Percentiles rank a stretch among this genome's conserved stretches.
Conservation (phyloP, 1,140 invertebrate genomes). For the Idris sp. region DNA sequence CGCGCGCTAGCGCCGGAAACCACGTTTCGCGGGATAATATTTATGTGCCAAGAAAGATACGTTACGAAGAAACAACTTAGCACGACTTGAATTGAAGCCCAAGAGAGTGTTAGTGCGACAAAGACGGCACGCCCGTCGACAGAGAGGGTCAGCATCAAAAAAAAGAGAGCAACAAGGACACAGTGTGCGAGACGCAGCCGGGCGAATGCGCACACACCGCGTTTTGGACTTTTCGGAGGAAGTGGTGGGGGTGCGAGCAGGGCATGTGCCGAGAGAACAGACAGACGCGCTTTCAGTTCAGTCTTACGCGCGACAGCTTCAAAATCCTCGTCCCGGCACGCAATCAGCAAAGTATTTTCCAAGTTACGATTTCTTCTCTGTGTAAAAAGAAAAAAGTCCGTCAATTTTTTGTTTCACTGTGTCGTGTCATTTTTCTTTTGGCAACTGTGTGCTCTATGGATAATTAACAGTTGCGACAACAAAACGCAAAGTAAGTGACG, state of each 20-base stretch:
- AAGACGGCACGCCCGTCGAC: too few relatives aligned
- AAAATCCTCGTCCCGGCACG: slow-evolving; percentile 43
- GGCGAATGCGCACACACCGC: slow-evolving; percentile 13
- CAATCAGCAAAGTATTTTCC: slow-evolving; percentile 6
- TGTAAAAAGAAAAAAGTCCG: too few relatives aligned
- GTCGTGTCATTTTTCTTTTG: slow-evolving; percentile 16
- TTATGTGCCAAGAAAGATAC: slow-evolving; percentile 43
- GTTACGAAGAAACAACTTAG: slow-evolving; percentile 38
- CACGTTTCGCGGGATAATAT: slow-evolving; percentile 47
- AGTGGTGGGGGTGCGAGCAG: slow-evolving; percentile 38
- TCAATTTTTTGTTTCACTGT: neutral
- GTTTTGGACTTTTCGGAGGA: slow-evolving; percentile 43
- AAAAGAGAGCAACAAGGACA: too few relatives aligned
- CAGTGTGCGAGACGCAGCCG: neutral
- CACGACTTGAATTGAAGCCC: too few relatives aligned
- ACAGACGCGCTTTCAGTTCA: slow-evolving; percentile 46
- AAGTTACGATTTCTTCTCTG: slow-evolving; percentile 7
- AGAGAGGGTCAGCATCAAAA: too few relatives aligned
- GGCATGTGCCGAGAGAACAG: slow-evolving; percentile 38
- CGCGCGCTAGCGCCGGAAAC: slow-evolving; percentile 36
- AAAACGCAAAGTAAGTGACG: slow-evolving; percentile 42
- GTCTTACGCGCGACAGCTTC: slow-evolving; percentile 53
- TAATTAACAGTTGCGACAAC: slow-evolving; percentile 20
- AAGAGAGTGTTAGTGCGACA: too few relatives aligned
- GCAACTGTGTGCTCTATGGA: slow-evolving; percentile 23